Evolutionary conservation across 1,140 invertebrate species (phyloP).

Genomic region (Stegodyphus dumicola): DNA sequence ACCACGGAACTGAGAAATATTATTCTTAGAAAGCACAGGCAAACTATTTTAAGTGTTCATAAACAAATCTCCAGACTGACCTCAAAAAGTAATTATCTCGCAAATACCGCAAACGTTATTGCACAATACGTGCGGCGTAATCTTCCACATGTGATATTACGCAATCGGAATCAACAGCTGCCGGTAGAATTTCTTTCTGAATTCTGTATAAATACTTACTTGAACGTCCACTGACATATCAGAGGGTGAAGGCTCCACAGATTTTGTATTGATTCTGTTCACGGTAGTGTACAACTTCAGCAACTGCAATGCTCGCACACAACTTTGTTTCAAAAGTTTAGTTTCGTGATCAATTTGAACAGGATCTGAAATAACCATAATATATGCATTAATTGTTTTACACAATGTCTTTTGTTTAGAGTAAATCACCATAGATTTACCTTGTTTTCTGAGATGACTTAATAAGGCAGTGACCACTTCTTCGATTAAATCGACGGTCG

Average conservation of each 20-base stretch:
- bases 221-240: conserved; percentile 45
- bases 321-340: conserved; percentile 67
- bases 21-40: too few species aligned
- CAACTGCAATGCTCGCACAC: conserved; percentile 66
- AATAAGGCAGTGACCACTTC: conserved; percentile 65
- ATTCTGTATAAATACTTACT: not conserved
- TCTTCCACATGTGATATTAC: too few species aligned
- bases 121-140: too few species aligned
- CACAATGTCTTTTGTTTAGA: conserved; percentile 55
- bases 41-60: too few species aligned
- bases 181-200: too few species aligned
- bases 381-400: conserved; percentile 54
- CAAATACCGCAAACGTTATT: too few species aligned
- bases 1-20: too few species aligned
- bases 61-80: too few species aligned
- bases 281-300: conserved; percentile 65
- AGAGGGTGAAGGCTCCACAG: conserved; percentile 1
- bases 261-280: conserved; percentile 37
- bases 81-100: too few species aligned
- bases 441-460: conserved; percentile 63
- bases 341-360: conserved; percentile 67
- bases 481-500: conserved; percentile 66
- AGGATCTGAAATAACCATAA: conserved; percentile 34
- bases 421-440: not conserved
- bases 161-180: too few species aligned